A percentile compares a stretch with the other conserved stretches of the same genome.
Conservation (phyloP, 2,888 invertebrate species). For the Melinaea menophilus region DNA sequence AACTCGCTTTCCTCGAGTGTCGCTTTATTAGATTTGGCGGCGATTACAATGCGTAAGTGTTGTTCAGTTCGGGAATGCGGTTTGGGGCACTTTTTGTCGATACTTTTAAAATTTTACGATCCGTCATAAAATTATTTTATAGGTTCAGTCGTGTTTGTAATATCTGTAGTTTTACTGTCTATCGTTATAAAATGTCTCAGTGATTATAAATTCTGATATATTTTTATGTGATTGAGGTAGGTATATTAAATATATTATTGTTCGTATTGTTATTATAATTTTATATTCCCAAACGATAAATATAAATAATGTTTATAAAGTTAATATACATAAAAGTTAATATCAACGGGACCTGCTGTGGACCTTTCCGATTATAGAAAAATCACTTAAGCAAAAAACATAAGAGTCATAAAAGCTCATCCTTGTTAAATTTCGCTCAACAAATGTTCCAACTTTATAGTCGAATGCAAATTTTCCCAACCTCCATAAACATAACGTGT, state of each 20-base stretch:
- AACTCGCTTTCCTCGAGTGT: constrained; percentile 68
- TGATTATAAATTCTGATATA: constrained; percentile 1
- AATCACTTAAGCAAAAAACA: constrained; percentile 3
- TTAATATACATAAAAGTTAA: not conserved
- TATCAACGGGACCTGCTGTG: not conserved
- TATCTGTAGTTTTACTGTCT: constrained; percentile 23
- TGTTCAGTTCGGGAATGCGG: constrained; percentile 51
- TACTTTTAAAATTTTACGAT: constrained; percentile 29
- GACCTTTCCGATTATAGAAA: not conserved
- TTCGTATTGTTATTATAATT: not conserved
- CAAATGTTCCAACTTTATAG: constrained; percentile 16
- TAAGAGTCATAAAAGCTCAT: not conserved
- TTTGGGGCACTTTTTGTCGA: constrained; percentile 35
- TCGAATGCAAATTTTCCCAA: constrained; percentile 33
- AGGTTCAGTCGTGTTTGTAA: constrained; percentile 25
- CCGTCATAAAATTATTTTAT: constrained; percentile 30
- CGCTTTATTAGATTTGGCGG: constrained; percentile 68
- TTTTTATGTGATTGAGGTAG: constrained; percentile 4
- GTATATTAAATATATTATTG: not conserved
- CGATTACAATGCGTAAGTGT: constrained; percentile 70
- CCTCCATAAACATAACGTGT: constrained; percentile 33
- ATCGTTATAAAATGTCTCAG: constrained; percentile 6
- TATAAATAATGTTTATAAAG: not conserved
- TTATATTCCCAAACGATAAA: not conserved
- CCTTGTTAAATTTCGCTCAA: constrained; percentile 10